Conservation (phyloP, 2,888 invertebrate species). For the Anodontia alba region DNA sequence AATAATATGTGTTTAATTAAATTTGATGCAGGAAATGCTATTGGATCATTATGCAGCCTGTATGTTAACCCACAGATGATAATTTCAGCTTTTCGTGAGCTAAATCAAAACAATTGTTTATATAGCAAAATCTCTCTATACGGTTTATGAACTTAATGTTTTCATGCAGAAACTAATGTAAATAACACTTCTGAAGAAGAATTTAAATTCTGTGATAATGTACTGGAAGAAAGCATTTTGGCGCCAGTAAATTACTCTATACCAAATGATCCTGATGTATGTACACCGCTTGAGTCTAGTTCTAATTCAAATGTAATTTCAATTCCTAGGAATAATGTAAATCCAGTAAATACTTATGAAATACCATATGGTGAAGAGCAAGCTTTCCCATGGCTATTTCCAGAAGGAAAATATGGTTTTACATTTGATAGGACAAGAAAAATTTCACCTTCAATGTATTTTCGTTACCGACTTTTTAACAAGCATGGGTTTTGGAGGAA, state of each 20-base stretch:
- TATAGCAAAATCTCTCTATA: too few species aligned
- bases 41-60: neutral
- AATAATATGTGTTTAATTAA: neutral
- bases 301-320: neutral
- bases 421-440: neutral
- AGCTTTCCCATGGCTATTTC: constrained; percentile 32
- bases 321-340: neutral
- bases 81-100: neutral
- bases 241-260: too few species aligned
- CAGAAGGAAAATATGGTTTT: constrained; percentile 20
- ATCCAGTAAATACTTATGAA: neutral
- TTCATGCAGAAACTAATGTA: too few species aligned
- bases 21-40: neutral
- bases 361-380: constrained; percentile 2
- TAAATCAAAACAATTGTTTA: too few species aligned
- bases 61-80: neutral
- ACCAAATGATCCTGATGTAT: too few species aligned
- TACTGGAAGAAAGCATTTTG: too few species aligned
- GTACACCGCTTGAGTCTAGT: neutral
- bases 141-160: too few species aligned
- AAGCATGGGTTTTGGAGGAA: constrained; percentile 16
- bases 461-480: constrained; percentile 10
- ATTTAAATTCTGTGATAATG: too few species aligned
- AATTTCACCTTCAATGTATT: constrained; percentile 1
- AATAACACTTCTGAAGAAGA: too few species aligned